phyloP scores from a whole-genome alignment of 2,113 vertebrate genomes.

The Mohoua ochrocephala region DNA sequence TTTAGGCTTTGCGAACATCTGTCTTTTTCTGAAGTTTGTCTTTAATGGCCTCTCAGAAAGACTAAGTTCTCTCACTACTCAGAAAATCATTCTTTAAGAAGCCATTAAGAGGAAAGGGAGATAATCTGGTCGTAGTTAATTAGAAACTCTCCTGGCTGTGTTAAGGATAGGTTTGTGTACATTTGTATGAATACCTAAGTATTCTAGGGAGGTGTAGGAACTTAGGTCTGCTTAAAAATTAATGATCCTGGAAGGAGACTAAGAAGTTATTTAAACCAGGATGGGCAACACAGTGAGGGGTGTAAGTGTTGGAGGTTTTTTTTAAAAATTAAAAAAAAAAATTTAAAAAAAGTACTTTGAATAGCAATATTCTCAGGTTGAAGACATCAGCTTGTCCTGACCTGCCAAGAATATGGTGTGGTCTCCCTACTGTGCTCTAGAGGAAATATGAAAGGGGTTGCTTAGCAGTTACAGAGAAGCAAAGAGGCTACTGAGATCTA shows the following conservation, averaged over 20 bases:
- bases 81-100: not conserved
- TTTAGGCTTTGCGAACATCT: not conserved
- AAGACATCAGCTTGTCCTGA: not conserved
- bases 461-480: not conserved
- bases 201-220: not conserved
- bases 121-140: not conserved
- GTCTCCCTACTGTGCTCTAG: accelerated
- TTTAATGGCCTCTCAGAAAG: not conserved
- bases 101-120: not conserved
- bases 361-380: not conserved
- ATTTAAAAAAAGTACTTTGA: not conserved
- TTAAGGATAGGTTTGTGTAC: not conserved
- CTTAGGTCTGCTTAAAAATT: not conserved
- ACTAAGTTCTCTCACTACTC: not conserved
- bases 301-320: not conserved
- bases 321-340: not conserved
- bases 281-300: not conserved
- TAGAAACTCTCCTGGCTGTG: not conserved
- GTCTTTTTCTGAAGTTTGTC: not conserved
- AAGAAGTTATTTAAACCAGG: not conserved
- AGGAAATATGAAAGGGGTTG: not conserved
- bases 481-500: not conserved
- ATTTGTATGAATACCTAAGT: not conserved
- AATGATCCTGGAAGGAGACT: not conserved
- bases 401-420: not conserved